Percentiles rank a stretch among this genome's conserved stretches.
phyloP scores from a whole-genome alignment of 1,140 invertebrate genomes.

The Tetramorium alpestre region DNA sequence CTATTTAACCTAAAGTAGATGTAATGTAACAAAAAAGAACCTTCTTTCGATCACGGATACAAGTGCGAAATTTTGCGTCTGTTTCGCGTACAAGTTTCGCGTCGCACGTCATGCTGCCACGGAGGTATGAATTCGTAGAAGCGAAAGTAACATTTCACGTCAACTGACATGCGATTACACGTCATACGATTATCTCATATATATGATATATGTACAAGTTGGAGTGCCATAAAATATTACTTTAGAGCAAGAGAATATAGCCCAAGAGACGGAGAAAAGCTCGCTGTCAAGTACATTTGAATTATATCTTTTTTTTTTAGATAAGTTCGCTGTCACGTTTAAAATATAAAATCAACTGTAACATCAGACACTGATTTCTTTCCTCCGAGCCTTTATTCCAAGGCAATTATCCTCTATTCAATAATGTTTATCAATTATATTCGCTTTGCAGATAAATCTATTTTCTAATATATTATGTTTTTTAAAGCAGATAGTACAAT shows the following conservation, averaged over 20 bases:
- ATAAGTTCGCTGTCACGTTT: background rate
- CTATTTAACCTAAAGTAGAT: background rate
- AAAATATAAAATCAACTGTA: background rate
- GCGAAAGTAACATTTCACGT: slow-evolving; percentile 13
- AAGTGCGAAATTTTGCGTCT: background rate
- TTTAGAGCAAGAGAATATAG: background rate
- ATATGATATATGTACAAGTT: background rate
- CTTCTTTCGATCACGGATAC: background rate
- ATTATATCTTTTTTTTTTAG: background rate
- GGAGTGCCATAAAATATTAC: background rate
- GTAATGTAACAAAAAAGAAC: background rate
- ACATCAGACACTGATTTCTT: background rate
- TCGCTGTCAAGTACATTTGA: background rate
- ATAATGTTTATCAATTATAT: slow-evolving; percentile 4
- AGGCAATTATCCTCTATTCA: background rate
- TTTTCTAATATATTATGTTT: background rate
- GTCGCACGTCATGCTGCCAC: background rate
- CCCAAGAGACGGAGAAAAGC: background rate
- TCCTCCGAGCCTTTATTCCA: background rate
- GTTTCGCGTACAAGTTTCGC: background rate
- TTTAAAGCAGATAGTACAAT: background rate
- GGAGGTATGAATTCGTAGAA: slow-evolving; percentile 15
- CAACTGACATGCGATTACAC: background rate
- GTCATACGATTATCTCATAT: slow-evolving; percentile 20
- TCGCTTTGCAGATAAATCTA: background rate